Conservation (phyloP, 2,888 invertebrate species). For the Morpho deidamia region DNA sequence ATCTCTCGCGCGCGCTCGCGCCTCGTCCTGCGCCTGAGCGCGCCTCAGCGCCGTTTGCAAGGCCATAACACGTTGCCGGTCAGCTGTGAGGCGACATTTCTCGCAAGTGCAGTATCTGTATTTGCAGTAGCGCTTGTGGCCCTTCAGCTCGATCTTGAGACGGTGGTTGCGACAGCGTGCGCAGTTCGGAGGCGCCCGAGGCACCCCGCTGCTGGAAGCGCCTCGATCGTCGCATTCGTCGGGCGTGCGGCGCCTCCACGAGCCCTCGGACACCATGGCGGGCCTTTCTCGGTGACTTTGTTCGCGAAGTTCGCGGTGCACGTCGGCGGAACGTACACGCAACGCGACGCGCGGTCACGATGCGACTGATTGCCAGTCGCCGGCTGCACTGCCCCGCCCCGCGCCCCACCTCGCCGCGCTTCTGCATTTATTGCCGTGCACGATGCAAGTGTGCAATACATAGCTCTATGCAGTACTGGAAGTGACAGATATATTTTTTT, state of each 20-base stretch:
- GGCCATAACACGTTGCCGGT: slow-evolving; percentile 94
- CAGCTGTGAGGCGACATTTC: slow-evolving; percentile 91
- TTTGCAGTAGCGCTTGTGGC: slow-evolving; percentile 95
- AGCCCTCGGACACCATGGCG: slow-evolving; percentile 68
- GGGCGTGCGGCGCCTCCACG: slow-evolving; percentile 69
- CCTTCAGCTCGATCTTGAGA: slow-evolving; percentile 91
- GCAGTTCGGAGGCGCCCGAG: slow-evolving; percentile 93
- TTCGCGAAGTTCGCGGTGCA: slow-evolving; percentile 53
- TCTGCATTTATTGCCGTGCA: slow-evolving; percentile 69
- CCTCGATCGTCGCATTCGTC: slow-evolving; percentile 71
- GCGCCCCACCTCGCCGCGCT: slow-evolving; percentile 42
- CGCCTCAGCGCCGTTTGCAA: slow-evolving; percentile 89
- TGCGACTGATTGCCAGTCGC: slow-evolving; percentile 56
- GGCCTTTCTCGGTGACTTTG: slow-evolving; percentile 39
- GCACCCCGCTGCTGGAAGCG: slow-evolving; percentile 77
- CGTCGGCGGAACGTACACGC: slow-evolving; percentile 35
- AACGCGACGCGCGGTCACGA: slow-evolving; percentile 64
- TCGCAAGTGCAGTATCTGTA: slow-evolving; percentile 87
- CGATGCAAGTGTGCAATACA: slow-evolving; percentile 34
- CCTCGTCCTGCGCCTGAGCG: slow-evolving; percentile 92
- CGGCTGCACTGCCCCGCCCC: slow-evolving; percentile 44
- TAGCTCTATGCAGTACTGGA: slow-evolving; percentile 14
- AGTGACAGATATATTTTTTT: slow-evolving; percentile 10
- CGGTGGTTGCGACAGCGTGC: slow-evolving; percentile 95
- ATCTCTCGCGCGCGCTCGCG: slow-evolving; percentile 69